These are phyloP conservation scores for Corvus hawaiiensis DNA, from an alignment of 2,113 vertebrate species.

Conservation along the genomic window DNA sequence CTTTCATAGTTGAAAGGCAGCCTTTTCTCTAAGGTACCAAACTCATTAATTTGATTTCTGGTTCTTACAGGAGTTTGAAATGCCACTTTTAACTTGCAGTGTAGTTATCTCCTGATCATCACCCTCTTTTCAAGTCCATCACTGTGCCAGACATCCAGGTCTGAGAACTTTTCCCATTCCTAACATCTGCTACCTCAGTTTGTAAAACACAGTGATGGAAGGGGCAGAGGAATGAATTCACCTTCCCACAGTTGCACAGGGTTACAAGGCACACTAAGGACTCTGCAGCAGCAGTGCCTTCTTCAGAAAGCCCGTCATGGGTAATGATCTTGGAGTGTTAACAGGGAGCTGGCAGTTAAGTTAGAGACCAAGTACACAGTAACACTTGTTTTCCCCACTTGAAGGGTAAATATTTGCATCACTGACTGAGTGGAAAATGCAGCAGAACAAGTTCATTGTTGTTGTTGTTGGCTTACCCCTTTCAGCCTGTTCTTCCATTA, in stretches of 20 bases:
- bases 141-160: not conserved
- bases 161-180: not conserved
- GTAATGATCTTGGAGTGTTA: not conserved
- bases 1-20: not conserved
- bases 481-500: not conserved
- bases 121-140: not conserved
- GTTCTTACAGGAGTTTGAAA: not conserved
- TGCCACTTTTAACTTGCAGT: not conserved
- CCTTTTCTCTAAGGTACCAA: not conserved
- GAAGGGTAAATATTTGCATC: not conserved
- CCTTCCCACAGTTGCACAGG: not conserved
- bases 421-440: not conserved
- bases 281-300: not conserved
- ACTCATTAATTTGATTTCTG: not conserved
- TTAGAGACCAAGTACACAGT: not conserved
- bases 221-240: not conserved
- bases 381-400: not conserved
- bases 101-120: not conserved
- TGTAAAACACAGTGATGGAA: not conserved
- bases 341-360: not conserved
- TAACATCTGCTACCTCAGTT: rapidly evolving
- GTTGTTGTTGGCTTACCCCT: not conserved
- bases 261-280: not conserved
- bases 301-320: not conserved
- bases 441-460: not conserved